phyloP scores from a whole-genome alignment of 2,797 vertebrate genomes.

The Vireo griseus region DNA sequence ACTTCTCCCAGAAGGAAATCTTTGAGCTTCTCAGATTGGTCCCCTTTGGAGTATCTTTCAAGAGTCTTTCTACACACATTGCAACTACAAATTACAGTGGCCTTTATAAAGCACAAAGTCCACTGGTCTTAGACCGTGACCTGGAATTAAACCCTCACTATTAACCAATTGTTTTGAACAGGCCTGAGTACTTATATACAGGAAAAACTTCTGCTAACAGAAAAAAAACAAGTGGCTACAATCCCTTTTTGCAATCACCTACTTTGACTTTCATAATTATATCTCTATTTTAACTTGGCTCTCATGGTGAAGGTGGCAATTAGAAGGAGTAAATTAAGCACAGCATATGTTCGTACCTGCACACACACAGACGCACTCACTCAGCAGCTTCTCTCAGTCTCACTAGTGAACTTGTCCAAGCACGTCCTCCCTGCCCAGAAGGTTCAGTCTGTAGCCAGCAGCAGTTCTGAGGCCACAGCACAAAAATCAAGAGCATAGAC shows the following conservation, averaged over 20 bases:
- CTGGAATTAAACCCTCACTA: not conserved
- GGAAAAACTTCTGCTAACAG: not conserved
- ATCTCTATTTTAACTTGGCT: not conserved
- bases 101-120: not conserved
- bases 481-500: not conserved
- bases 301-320: not conserved
- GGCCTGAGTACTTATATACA: accelerated
- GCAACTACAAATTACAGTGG: not conserved
- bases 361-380: not conserved
- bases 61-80: not conserved
- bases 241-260: not conserved
- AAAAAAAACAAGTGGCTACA: not conserved
- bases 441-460: not conserved
- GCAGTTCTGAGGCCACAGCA: not conserved
- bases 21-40: not conserved
- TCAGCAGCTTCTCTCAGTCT: not conserved
- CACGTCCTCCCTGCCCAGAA: not conserved
- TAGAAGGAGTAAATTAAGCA: not conserved
- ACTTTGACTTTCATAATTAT: not conserved
- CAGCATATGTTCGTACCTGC: not conserved
- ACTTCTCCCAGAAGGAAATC: not conserved
- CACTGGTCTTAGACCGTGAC: not conserved
- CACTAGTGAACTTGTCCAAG: not conserved
- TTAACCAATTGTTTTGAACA: not conserved
- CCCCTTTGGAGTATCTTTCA: not conserved